Base-by-base conservation (phyloP, 2,113 vertebrate genomes). In the Amphilophus citrinellus region DNA sequence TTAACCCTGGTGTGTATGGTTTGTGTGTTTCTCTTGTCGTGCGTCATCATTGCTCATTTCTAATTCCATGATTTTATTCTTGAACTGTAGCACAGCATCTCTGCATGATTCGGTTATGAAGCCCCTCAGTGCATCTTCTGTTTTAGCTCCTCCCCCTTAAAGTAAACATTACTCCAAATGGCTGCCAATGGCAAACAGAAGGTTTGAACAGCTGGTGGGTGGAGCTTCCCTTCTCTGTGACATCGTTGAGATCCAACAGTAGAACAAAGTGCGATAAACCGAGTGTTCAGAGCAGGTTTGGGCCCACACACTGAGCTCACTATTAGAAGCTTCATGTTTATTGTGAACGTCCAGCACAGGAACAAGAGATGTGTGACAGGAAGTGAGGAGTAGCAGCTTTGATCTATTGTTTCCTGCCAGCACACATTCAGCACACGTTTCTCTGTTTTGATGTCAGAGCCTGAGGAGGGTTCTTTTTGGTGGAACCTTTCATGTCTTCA, bases 381-480 rank as follows among this genome's bases (percentile, higher is more conserved):
- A 42, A 42, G 61, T 0, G 56, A 11, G 56, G 56, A n/a, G 5
- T 10, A 59, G 22, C 58, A 59, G 22, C 58, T 60, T 17, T 32
- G 65, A 47, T 0, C 39, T 30, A 42, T 10, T 73, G 47, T 58
- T 73, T 1, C 47, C 27, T 53, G 32, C 30, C 65, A 30, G 42
- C 24, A 3, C 6, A 10, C 0, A 11, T 0, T 71, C 42, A 71
- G 65, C 39, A 2, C 65, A 18, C 17, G 10, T 50, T 24, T 56
- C 37, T 89, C 8, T 10, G n/a, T 66, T 10, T 66, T 17, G 22
- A 42, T 27, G 42, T 3, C 88, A 99, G 98, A 92, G 83, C 39
- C 93, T 99, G 77, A 93, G 91, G 57, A 89, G 92, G 85, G 92
- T 96, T 62, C 89, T 99, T 3, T 97, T 99, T 30, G 95, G 97